A percentile compares a stretch with the other conserved stretches of the same genome.
These are phyloP conservation scores for Mythimna lalbum DNA, from an alignment of 2,888 invertebrate species.

Conservation along the genomic window DNA sequence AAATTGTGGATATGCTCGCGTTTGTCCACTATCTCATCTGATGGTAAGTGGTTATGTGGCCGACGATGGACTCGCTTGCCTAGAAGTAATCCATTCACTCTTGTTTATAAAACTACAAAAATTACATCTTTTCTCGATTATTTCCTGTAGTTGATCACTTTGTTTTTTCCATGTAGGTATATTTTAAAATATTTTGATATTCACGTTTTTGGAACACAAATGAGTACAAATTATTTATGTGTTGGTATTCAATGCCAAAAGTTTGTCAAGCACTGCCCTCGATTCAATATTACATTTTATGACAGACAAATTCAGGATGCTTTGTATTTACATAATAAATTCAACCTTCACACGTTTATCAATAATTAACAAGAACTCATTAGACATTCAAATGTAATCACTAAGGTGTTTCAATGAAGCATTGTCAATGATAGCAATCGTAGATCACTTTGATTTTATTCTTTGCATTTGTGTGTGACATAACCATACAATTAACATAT, in stretches of 20 bases:
- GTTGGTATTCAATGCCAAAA: not conserved
- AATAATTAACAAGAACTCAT: slow-evolving; percentile 35
- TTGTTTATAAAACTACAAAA: no score
- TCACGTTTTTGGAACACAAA: no score
- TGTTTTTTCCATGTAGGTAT: not conserved
- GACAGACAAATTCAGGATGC: slow-evolving; percentile 3
- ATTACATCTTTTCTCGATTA: no score
- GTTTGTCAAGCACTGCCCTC: not conserved
- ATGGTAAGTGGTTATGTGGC: no score
- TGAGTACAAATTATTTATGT: not conserved
- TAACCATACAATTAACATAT: slow-evolving; percentile 24
- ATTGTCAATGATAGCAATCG: slow-evolving; percentile 46
- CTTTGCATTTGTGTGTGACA: slow-evolving; percentile 6
- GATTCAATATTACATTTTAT: not conserved
- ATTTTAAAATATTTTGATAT: not conserved
- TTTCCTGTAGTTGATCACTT: no score
- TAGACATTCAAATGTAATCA: slow-evolving; percentile 28
- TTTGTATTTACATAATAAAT: not conserved
- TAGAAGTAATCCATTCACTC: no score
- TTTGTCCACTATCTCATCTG: no score
- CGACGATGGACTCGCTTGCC: no score
- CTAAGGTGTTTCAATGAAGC: slow-evolving; percentile 37
- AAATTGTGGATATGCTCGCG: not conserved
- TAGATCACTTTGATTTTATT: slow-evolving; percentile 42
- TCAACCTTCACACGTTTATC: slow-evolving; percentile 25